Evolutionary conservation across 2,888 invertebrate species (phyloP), one percentile per base, ranked within the genome.

Genomic region (Ophioninae sp.): DNA sequence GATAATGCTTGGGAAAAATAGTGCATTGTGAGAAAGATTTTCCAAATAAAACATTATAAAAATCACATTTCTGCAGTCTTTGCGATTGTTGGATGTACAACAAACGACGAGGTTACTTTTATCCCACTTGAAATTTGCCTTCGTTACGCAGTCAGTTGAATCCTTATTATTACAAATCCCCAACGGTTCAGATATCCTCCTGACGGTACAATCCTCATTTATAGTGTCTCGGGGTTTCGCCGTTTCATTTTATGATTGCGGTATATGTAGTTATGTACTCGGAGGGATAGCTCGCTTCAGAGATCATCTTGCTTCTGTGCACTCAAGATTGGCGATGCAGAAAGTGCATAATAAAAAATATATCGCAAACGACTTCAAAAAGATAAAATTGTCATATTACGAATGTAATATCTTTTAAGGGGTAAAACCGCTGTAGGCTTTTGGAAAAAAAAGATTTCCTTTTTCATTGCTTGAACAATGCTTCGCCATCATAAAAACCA

Each of bases 61-160:
- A n/a, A n/a, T n/a, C n/a, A n/a, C n/a, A n/a, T n/a, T n/a, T n/a
- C n/a, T n/a, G n/a, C n/a, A n/a, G n/a, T n/a, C n/a, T n/a, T n/a
- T n/a, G n/a, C n/a, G n/a, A n/a, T n/a, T n/a, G n/a, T n/a, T 13
- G 39, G 58, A 22, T 13, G 22, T 17, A 30, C 13, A 67, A 2
- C 10, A 63, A 61, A n/a, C 13, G 39, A 74, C 8, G 20, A 64
- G 39, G 51, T 41, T 22, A 17, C 17, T 10, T 51, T 63, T 13
- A 41, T 71, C 10, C 68, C 41, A 23, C 68, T 61, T 65, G n/a
- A 61, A 78, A 73, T 78, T 83, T 71, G 10, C 69, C 69, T 74
- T 61, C 51, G 74, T 74, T 69, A 80, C 58, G 44, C 68, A n/a
- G 17, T 64, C 56, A 5, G 22, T 37, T 20, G 51, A 51, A 68